Base-by-base conservation (phyloP, 2,797 vertebrate species). In the Menidia menidia region DNA sequence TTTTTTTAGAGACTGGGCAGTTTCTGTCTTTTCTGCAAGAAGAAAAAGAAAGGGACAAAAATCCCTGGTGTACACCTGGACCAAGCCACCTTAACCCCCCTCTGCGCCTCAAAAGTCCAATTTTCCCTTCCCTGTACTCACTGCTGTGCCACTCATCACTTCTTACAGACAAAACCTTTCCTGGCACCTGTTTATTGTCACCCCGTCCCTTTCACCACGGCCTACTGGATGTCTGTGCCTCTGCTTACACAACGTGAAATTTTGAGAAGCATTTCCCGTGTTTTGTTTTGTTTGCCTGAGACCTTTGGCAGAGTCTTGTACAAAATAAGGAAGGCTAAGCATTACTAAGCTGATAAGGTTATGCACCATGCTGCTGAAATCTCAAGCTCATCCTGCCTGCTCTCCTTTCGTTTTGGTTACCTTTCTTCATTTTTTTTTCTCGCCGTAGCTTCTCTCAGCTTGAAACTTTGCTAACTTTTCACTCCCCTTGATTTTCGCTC, bases 171-270 rank as follows among this genome's bases (percentile, higher is more conserved):
- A 55, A 77, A 84, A 78, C 42, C 57, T 16, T 80, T 84, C 75
- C 61, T 60, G 68, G 50, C 67, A 80, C 75, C 81, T 85, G 80
- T 50, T 71, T 84, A 69, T 71, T 73, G 88, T 89, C 77, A 63
- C 53, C 62, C 60, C 3, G 55, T 76, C 65, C 65, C 71, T 81
- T 77, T 74, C 51, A 75, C 76, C 51, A 62, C 80, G 68, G 86
- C 92, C 86, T 89, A 64, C 77, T 78, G 75, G 61, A 69, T 60
- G 74, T 59, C 71, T 57, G 53, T 18, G 78, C n/a, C 80, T 87
- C 75, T 77, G 75, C 53, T 60, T 63, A 70, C 62, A 72, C 70
- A 47, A 60, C 73, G 83, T 72, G 64, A 61, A 42, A 56, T 52
- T 77, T 87, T 78, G 70, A 77, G 69, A 56, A 78, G 53, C 30